Conservation (phyloP, 53 echinoderm and acorn worm species). For the Arbacia lixula region DNA sequence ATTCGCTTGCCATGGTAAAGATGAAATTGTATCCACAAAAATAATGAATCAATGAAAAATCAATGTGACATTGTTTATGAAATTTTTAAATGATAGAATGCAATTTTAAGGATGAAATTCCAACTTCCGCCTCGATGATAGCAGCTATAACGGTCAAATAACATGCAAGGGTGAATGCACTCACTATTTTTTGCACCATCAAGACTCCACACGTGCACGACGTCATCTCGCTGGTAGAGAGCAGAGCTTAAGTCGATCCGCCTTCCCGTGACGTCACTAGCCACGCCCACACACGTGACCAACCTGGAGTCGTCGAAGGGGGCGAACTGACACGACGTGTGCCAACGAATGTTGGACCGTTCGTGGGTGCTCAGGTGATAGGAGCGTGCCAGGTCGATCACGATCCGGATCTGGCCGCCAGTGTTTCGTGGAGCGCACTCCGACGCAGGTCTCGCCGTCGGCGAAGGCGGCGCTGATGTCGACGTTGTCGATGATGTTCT, state of each 20-base stretch:
- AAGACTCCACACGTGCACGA: constrained; percentile 87
- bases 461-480: constrained; percentile 6
- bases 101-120: background rate
- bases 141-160: too few relatives aligned
- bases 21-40: too few relatives aligned
- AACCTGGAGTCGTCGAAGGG: constrained; percentile 93
- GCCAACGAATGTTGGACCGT: constrained; percentile 76
- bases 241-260: constrained; percentile 62
- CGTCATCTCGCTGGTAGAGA: constrained; percentile 71
- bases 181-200: constrained; percentile 72
- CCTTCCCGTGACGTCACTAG: constrained; percentile 69
- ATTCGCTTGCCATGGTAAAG: too few relatives aligned
- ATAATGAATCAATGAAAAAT: too few relatives aligned
- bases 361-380: constrained; percentile 71
- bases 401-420: constrained; percentile 83
- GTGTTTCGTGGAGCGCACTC: constrained; percentile 36
- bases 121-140: too few relatives aligned
- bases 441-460: constrained; percentile 25
- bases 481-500: constrained; percentile 44
- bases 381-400: constrained; percentile 75
- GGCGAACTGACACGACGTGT: constrained; percentile 89
- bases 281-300: constrained; percentile 84
- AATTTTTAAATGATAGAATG: background rate
- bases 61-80: too few relatives aligned
- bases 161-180: too few relatives aligned